phyloP scores from a whole-genome alignment of 1,140 invertebrate genomes.

The Macrotrachela quadricornifera region DNA sequence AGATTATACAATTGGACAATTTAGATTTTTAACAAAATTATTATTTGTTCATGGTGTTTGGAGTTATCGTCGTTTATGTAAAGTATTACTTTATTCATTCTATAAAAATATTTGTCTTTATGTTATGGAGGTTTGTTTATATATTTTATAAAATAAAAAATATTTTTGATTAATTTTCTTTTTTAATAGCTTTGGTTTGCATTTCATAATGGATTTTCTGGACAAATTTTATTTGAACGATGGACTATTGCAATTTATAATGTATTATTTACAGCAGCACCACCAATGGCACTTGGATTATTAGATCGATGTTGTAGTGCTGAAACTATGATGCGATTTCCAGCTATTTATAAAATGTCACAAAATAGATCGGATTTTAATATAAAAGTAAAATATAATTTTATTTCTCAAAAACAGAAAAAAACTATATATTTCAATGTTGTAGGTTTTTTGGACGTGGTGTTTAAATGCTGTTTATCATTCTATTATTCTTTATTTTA shows the following conservation, averaged over 20 bases:
- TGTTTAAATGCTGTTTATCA: slow-evolving; percentile 75
- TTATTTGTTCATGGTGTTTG: slow-evolving; percentile 92
- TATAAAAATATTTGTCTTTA: slow-evolving; percentile 99
- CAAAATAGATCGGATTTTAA: slow-evolving; percentile 9
- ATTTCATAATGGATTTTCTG: slow-evolving; percentile 87
- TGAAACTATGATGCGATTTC: slow-evolving; percentile 2
- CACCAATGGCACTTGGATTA: slow-evolving; percentile 7
- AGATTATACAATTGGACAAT: slow-evolving; percentile 85
- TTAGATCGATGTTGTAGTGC: slow-evolving; percentile 3
- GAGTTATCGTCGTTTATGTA: slow-evolving; percentile 90
- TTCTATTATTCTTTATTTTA: slow-evolving; percentile 79
- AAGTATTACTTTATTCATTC: slow-evolving; percentile 93
- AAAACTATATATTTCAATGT: neutral
- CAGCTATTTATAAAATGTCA: slow-evolving; percentile 5
- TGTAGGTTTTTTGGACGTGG: slow-evolving; percentile 81
- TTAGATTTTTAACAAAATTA: slow-evolving; percentile 45
- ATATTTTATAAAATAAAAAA: neutral
- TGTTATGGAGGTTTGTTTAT: slow-evolving; percentile 54
- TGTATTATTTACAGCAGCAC: slow-evolving; percentile 33
- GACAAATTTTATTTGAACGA: slow-evolving; percentile 88
- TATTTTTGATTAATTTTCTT: neutral
- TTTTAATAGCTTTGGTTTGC: slow-evolving; percentile 64
- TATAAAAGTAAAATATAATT: neutral
- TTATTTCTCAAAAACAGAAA: neutral
- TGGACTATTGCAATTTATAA: slow-evolving; percentile 96